Evolutionary conservation across 2,888 invertebrate genomes (phyloP), one percentile per base, ranked within the genome.

Genomic region (Hybos culiciformis): DNA sequence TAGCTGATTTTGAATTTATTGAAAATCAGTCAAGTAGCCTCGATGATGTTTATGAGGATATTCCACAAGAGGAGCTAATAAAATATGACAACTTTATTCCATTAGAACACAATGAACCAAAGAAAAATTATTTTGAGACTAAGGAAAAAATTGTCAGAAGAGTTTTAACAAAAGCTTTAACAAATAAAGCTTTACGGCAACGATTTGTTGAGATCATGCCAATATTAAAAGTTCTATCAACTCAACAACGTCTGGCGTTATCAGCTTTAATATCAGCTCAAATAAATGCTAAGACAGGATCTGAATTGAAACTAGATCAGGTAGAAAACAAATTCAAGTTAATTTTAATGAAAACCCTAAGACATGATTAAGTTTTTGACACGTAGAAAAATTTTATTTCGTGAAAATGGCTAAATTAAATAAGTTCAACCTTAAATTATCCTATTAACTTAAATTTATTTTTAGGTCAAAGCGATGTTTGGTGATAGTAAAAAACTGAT

Each of bases 161-260:
- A 24, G 73, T 74, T 2, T 66, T 78, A 42, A 50, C 73, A 14
- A 67, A 71, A 51, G 77, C 77, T 0, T 58, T 78, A 56, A 73
- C 73, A 49, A 68, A 71, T 53, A 72, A 72, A 39, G 73, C 72
- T 26, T 70, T 76, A 37, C 70, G 72, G 15, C 72, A 73, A 47
- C 74, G 73, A 55, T 73, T 78, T 43, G 72, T 73, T 0, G 73
- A 77, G 60, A 70, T 77, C 19, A 62, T 78, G 62, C 79, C 80
- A 33, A 77, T 78, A 50, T 66, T 79, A 50, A 69, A 77, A 38
- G 73, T 72, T 4, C 71, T 79, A 67, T 73, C 77, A 1, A 72
- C 73, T 1, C 70, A 72, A 21, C 79, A 80, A 60, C 66, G 77
- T 23, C 63, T 75, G 45, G 74, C 76, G 2, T 58, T 79, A 43